Evolutionary conservation across 2,888 invertebrate genomes (phyloP), one percentile per base, ranked within the genome.

Genomic region (Branchinecta sandiegonensis): DNA sequence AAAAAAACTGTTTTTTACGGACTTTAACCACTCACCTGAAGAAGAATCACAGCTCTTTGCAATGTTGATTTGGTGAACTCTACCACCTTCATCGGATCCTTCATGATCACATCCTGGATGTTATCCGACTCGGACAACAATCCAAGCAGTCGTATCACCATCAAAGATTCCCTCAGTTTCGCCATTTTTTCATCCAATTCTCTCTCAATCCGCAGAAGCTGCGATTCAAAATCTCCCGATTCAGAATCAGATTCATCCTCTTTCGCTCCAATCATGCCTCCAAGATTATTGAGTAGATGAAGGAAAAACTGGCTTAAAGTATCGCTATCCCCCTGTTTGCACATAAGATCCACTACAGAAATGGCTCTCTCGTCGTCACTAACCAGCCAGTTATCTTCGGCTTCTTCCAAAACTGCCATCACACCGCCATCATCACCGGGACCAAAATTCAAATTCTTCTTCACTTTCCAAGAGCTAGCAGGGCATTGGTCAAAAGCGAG

Each of bases 191-290:
- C 63, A 10, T 56, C 63, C 63, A 56, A 56, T 56, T 56, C 14
- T 56, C 10, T 56, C 63, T 56, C 63, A 56, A 56, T 56, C 10
- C 63, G n/a, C n/a, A 56, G 63, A n/a, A 56, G 63, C 63, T 56
- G n/a, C 23, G 63, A 56, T 56, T 56, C 63, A 56, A 10, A 56
- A 10, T 56, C 63, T 17, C 23, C 63, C 63, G 14, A n/a, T 56
- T 56, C 63, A 0, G 63, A 10, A 56, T 56, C 63, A 9, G 63
- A 56, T 9, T 56, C 63, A 17, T 56, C 63, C 63, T 56, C 63
- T 23, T 17, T 17, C 11, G 63, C 14, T n/a, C 23, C 63, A 9
- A 56, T 56, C 23, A 56, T 56, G n/a, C 14, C n/a, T 2, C 63
- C 63, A n/a, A 56, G 63, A 9, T 23, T 56, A 8, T 56, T 56